phyloP scores from a whole-genome alignment of 2,888 invertebrate species.

The Pollenia angustigena region DNA sequence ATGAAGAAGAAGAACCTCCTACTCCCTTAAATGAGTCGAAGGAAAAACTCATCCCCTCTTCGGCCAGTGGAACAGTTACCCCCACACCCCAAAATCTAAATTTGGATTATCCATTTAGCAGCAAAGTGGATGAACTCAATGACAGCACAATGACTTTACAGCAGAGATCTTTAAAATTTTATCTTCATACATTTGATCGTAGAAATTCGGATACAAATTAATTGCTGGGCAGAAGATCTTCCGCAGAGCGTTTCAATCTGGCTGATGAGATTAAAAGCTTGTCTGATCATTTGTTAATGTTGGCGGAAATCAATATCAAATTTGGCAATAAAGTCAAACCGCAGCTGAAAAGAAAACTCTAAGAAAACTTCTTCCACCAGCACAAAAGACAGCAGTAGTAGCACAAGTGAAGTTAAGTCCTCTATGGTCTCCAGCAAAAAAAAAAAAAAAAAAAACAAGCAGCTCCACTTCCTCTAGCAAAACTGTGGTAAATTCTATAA shows the following conservation, averaged over 20 bases:
- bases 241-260: constrained; percentile 88
- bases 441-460: no score
- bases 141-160: constrained; percentile 77
- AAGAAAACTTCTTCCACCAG: constrained; percentile 32
- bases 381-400: constrained; percentile 67
- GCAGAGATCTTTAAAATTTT: constrained; percentile 82
- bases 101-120: constrained; percentile 76
- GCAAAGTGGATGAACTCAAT: constrained; percentile 78
- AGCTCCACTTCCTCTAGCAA: constrained; percentile 42
- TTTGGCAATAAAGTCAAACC: constrained; percentile 76
- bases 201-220: constrained; percentile 92
- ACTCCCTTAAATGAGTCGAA: constrained; percentile 82
- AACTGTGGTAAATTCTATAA: constrained; percentile 8
- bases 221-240: constrained; percentile 86
- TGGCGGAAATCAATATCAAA: constrained; percentile 87
- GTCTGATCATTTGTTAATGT: constrained; percentile 90
- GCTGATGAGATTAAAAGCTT: constrained; percentile 93
- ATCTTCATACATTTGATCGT: constrained; percentile 87
- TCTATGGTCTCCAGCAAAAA: constrained; percentile 30
- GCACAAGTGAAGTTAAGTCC: constrained; percentile 30
- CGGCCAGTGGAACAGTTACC: constrained; percentile 79
- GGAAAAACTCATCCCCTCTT: constrained; percentile 79
- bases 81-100: constrained; percentile 71
- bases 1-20: constrained; percentile 76
- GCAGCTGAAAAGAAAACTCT: constrained; percentile 48